Evolutionary conservation across 2,113 vertebrate genomes (phyloP).

Genomic region (Orcinus orca): DNA sequence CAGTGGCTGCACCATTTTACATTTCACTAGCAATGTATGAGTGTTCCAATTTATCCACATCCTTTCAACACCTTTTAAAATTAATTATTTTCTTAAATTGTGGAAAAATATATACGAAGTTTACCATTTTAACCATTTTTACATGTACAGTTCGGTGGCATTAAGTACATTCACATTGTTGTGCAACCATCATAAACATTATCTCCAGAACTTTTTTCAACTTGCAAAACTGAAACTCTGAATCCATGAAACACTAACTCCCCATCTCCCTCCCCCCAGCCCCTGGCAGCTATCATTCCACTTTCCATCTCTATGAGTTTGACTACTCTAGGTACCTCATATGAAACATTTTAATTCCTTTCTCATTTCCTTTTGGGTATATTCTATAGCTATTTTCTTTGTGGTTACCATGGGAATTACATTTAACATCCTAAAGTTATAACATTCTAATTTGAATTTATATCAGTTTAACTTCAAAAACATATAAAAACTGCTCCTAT

Average conservation of each 20-base stretch:
- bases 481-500: not conserved
- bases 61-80: not conserved
- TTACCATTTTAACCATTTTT: not conserved
- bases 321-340: not conserved
- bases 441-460: not conserved
- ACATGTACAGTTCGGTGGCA: not conserved
- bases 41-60: not conserved
- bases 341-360: not conserved
- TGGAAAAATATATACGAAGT: not conserved
- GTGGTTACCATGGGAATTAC: not conserved
- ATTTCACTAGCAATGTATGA: not conserved
- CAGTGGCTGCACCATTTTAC: not conserved
- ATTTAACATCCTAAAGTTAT: not conserved
- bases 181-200: no score
- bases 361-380: not conserved
- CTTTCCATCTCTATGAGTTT: not conserved
- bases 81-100: not conserved
- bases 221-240: not conserved
- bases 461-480: not conserved
- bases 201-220: not conserved
- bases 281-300: not conserved
- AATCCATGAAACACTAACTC: not conserved
- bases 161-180: not conserved
- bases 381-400: not conserved
- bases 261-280: not conserved